Conservation (phyloP, 1,140 invertebrate species). For the Vollenhovia emeryi region DNA sequence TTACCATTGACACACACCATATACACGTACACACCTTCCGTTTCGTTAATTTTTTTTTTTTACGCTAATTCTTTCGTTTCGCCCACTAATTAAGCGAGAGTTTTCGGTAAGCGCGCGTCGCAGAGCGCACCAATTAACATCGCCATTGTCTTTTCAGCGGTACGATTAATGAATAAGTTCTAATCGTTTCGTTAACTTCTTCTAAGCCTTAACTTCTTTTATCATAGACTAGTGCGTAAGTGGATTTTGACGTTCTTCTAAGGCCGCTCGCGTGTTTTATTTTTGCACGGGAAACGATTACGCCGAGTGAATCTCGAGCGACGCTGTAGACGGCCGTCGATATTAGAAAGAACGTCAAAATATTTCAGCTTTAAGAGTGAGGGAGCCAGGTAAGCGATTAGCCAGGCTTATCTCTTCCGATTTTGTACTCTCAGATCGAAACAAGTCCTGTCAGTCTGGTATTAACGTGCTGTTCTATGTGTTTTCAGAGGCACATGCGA, state of each 20-base stretch:
- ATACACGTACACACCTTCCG: too few relatives aligned
- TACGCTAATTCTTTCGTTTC: slow-evolving; percentile 53
- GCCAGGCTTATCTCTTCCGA: slow-evolving; percentile 66
- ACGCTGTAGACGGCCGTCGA: not conserved
- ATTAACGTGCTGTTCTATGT: slow-evolving; percentile 85
- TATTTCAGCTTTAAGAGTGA: slow-evolving; percentile 76
- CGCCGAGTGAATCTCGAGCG: not conserved
- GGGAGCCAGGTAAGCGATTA: slow-evolving; percentile 66
- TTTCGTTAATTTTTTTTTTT: slow-evolving; percentile 36
- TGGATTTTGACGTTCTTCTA: slow-evolving; percentile 75
- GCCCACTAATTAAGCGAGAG: slow-evolving; percentile 41
- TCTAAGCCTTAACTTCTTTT: slow-evolving; percentile 52
- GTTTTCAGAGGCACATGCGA: slow-evolving; percentile 86
- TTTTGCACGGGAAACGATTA: not conserved
- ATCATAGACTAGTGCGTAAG: slow-evolving; percentile 64
- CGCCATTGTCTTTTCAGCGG: slow-evolving; percentile 60
- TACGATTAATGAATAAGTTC: slow-evolving; percentile 53
- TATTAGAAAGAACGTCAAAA: slow-evolving; percentile 71
- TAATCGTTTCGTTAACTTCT: slow-evolving; percentile 57
- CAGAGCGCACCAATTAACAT: slow-evolving; percentile 46
- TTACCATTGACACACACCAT: slow-evolving; percentile 54
- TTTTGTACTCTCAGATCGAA: slow-evolving; percentile 75
- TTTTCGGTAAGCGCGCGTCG: slow-evolving; percentile 18
- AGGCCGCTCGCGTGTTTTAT: not conserved
- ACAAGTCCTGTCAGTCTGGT: slow-evolving; percentile 84